Evolutionary conservation across 1,140 invertebrate genomes (phyloP), one percentile per base, ranked within the genome.

Genomic region (Magallana ariakensis): DNA sequence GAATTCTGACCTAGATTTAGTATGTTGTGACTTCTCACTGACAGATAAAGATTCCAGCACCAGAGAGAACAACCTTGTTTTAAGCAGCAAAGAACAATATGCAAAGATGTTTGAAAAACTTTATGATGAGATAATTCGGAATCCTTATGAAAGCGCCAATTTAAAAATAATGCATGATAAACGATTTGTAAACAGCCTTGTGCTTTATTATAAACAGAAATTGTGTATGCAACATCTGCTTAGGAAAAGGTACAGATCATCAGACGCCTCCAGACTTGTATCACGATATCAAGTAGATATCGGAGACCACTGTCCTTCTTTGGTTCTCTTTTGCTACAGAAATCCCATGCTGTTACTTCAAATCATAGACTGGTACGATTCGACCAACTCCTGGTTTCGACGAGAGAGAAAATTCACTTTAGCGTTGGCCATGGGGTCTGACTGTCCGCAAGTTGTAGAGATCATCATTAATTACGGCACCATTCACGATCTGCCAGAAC

Each of bases 381-480:
- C 66, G 22, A 22, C 22, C 22, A 75, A 75, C 33, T 19, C 66
- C 26, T 75, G 66, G 66, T 75, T 75, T 75, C 66, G 66, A 75
- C 22, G 26, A 9, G 66, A 75, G 13, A 75, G 22, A 26, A 75
- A 75, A 9, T 75, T 33, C 10, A 26, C 66, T 2, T 26, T 75
- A 26, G 19, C 10, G 19, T 26, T 75, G 19, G 66, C 66, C 19
- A 75, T 75, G 66, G 33, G 22, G 11, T 22, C 66, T 7, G 66
- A 75, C 22, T 75, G 66, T 75, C 66, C 66, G 7, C 66, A 75
- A 75, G 66, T 75, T 26, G 66, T 75, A 26, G 66, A 75, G 22
- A 75, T 75, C 15, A 75, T 75, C 13, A 19, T 75, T 13, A 19
- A 75, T 13, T 26, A 75, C 66, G 66, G 66, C 15, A 26, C 66